A percentile compares a stretch with the other conserved stretches of the same genome.
phyloP scores from a whole-genome alignment of 2,113 vertebrate genomes.

The Grammomys dolichurus region DNA sequence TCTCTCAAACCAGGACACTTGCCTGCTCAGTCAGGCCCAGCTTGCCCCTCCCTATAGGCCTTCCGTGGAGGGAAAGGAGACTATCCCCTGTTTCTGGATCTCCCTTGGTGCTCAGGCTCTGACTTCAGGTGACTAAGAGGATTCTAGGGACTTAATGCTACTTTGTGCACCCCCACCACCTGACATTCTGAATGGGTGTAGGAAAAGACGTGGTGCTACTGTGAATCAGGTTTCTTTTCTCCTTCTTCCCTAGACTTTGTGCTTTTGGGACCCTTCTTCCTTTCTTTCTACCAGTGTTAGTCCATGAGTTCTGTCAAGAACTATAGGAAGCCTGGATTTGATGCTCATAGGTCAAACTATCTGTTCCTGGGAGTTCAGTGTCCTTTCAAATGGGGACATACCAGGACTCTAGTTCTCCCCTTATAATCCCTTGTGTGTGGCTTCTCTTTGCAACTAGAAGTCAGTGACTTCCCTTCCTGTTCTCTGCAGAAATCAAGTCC shows the following conservation, averaged over 20 bases:
- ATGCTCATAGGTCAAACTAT: neutral
- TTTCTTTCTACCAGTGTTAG: constrained; percentile 7
- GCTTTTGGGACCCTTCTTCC: neutral
- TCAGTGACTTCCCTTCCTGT: neutral
- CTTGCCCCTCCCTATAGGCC: neutral
- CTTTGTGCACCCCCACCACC: neutral
- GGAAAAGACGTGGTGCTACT: neutral
- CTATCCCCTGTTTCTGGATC: neutral
- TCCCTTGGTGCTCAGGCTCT: neutral
- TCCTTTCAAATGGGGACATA: neutral
- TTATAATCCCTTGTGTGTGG: neutral
- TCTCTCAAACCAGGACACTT: constrained; percentile 71
- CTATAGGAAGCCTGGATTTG: neutral
- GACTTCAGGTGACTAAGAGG: neutral
- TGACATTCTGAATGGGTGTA: neutral
- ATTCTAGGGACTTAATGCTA: neutral
- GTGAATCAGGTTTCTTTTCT: neutral
- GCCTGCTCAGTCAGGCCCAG: constrained; percentile 7
- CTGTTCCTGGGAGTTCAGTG: neutral
- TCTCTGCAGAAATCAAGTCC: constrained; percentile 32
- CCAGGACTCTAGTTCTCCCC: neutral
- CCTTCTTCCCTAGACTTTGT: neutral
- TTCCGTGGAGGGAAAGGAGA: neutral
- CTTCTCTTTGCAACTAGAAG: constrained; percentile 13
- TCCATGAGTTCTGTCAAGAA: neutral